A percentile compares a stretch with the other conserved stretches of the same genome.
These are phyloP conservation scores for Drosophila pseudoobscura DNA, from an alignment of 1,140 invertebrate genomes.

Conservation along the genomic window DNA sequence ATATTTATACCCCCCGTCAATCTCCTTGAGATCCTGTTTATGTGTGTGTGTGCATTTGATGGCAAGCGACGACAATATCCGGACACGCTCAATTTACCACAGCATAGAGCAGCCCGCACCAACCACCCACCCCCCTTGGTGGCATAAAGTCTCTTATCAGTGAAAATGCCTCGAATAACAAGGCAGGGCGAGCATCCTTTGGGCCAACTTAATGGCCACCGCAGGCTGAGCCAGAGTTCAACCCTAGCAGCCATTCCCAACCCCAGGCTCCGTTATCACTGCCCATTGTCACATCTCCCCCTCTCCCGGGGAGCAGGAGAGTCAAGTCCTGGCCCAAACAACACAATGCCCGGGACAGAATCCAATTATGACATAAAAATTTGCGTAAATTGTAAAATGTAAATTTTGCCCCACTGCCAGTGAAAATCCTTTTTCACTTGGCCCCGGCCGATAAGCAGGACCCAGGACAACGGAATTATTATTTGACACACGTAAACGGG, in stretches of 20 bases:
- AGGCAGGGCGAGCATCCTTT: constrained; percentile 27
- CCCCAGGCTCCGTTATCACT: constrained; percentile 52
- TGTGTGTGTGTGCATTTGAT: constrained; percentile 19
- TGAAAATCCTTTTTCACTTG: constrained; percentile 53
- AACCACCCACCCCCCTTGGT: not conserved
- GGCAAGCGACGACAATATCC: constrained; percentile 58
- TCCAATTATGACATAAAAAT: constrained; percentile 82
- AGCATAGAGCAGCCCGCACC: constrained; percentile 10
- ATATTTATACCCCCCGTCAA: not conserved
- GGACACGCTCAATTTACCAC: constrained; percentile 67
- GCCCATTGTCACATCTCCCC: constrained; percentile 70
- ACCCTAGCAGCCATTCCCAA: constrained; percentile 18
- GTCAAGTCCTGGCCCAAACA: not conserved
- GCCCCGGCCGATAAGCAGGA: constrained; percentile 37
- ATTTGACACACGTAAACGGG: constrained; percentile 76
- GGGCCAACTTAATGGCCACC: constrained; percentile 59
- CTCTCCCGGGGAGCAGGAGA: not conserved
- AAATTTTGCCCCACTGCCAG: constrained; percentile 58
- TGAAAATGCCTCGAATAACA: constrained; percentile 61
- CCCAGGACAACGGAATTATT: constrained; percentile 68
- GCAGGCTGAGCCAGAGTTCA: constrained; percentile 30
- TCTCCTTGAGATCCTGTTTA: constrained; percentile 2
- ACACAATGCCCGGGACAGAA: constrained; percentile 48
- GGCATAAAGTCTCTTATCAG: constrained; percentile 75
- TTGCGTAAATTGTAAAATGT: constrained; percentile 81